Evolutionary conservation across 2,113 vertebrate species (phyloP), one percentile per base, ranked within the genome.

Genomic region (Spheniscus mendiculus): DNA sequence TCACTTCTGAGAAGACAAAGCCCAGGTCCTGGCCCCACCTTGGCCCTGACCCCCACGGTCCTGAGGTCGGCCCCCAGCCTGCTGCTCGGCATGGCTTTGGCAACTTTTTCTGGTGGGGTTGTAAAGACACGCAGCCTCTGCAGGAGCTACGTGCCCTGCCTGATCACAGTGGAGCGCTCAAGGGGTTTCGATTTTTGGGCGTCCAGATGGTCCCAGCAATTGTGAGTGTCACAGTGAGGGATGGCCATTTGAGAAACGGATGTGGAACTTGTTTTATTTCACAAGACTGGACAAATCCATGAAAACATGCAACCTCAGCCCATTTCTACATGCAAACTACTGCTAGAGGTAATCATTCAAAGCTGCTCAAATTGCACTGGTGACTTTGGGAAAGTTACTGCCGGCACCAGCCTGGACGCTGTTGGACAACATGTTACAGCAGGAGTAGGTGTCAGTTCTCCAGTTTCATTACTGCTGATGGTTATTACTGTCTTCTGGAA

Each of bases 401-500:
- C 56, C 5, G 27, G 82, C 47, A 30, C 65, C 93, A 72, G 45
- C 56, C 72, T 52, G 95, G 93, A 11, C 17, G 0, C 87, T 50
- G 53, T 0, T n/a, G 90, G 66, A 34, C 90, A 93, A 50, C 89
- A 53, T 56, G 61, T 87, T 69, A 59, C 19, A 67, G 93, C 95
- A 94, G 78, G 81, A 91, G 42, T 63, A 49, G 78, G 81, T 71
- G 89, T 93, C 87, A 58, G 9, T 16, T 85, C 91, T 87, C 45
- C n/a, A 18, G 53, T 61, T 62, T 73, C 52, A n/a, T 88, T 50
- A 15, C 67, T 70, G 82, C 90, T 93, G 87, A 89, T 88, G 74
- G 63, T 49, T 67, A 71, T 95, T 90, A 7, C 42, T 61, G 38
- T 78, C 66, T 74, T 50, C 61, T 95, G 90, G 93, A 84, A 74